Percentiles rank a stretch among this genome's conserved stretches.
Evolutionary conservation across 1,140 invertebrate species (phyloP).

Genomic region (Micrasema longulum): DNA sequence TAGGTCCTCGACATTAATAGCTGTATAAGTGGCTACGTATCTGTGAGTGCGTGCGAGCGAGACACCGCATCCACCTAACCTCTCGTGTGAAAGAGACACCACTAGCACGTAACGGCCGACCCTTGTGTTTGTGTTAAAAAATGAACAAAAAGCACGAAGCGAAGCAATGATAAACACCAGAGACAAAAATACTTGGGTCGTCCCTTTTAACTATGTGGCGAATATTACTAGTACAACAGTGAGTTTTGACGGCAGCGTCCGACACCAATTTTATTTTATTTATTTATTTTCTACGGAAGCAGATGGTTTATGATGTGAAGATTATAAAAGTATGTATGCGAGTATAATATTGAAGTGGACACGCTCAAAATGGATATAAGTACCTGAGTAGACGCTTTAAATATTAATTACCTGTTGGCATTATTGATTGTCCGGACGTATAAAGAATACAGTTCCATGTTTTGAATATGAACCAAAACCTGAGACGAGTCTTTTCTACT

Average conservation of each 20-base stretch:
- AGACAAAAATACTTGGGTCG: background rate
- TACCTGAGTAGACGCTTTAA: too few relatives aligned
- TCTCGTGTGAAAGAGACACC: background rate
- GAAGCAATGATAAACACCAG: too few relatives aligned
- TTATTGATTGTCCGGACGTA: too few relatives aligned
- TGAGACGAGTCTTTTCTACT: too few relatives aligned
- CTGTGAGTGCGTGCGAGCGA: slow-evolving; percentile 22
- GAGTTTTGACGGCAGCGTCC: background rate
- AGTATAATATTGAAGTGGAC: background rate
- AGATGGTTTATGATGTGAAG: slow-evolving; percentile 16
- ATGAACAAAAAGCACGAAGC: background rate
- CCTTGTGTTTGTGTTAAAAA: background rate
- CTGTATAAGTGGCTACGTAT: slow-evolving; percentile 14
- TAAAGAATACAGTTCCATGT: too few relatives aligned
- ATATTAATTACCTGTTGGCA: too few relatives aligned
- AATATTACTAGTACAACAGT: background rate
- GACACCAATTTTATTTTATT: slow-evolving; percentile 16
- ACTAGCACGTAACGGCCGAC: slow-evolving; percentile 10
- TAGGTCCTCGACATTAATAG: slow-evolving; percentile 16
- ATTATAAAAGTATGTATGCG: background rate
- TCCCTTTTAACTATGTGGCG: background rate
- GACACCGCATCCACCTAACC: background rate
- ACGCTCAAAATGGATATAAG: background rate
- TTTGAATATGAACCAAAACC: too few relatives aligned
- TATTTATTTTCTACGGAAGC: slow-evolving; percentile 25